phyloP scores from a whole-genome alignment of 2,797 vertebrate species.

The Synanceia verrucosa region DNA sequence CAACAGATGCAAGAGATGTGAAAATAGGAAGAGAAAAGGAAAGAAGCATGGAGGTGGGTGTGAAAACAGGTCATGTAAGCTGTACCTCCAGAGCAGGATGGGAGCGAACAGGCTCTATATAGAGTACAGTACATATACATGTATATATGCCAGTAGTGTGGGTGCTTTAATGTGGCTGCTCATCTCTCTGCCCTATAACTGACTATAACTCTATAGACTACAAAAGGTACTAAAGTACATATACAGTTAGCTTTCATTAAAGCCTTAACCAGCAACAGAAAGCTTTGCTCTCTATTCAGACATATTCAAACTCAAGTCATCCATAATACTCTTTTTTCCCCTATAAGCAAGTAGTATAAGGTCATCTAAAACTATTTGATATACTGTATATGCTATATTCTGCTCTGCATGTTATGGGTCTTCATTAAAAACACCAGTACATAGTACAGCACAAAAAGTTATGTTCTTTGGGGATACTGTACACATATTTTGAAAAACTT shows the following conservation, averaged over 20 bases:
- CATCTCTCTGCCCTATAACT: slow-evolving; percentile 67
- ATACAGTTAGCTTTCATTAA: slow-evolving; percentile 32
- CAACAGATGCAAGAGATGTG: slow-evolving; percentile 19
- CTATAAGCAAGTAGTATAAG: not conserved
- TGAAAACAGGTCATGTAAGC: slow-evolving; percentile 59
- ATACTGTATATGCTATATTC: too few species aligned
- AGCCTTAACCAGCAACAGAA: not conserved
- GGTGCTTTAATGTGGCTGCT: slow-evolving; percentile 61
- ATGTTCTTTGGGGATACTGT: not conserved
- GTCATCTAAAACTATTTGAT: not conserved
- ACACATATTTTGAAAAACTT: not conserved
- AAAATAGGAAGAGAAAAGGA: slow-evolving; percentile 28
- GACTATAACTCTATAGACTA: slow-evolving; percentile 49
- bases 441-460: not conserved
- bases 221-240: slow-evolving; percentile 29
- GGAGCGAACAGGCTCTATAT: slow-evolving; percentile 59
- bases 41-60: slow-evolving; percentile 29
- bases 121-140: too few species aligned
- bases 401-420: not conserved
- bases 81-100: slow-evolving; percentile 57
- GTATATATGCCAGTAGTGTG: slow-evolving; percentile 55
- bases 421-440: not conserved
- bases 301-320: not conserved
- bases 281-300: not conserved
- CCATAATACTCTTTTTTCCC: not conserved